Base-by-base conservation (phyloP, 2,888 invertebrate species). In the Torymus aiolomorphi region DNA sequence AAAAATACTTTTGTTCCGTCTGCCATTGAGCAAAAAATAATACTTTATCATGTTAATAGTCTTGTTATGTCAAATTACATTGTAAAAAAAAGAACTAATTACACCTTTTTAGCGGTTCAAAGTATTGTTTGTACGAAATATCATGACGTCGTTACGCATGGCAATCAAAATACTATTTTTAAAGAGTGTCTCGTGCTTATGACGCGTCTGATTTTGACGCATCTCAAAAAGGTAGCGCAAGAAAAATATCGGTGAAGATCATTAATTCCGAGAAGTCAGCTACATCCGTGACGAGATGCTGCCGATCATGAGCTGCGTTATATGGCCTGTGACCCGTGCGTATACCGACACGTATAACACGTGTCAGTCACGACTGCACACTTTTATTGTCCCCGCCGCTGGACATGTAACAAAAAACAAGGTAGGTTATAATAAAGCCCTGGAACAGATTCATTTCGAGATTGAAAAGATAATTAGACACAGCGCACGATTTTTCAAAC, bases 301-400 rank as follows among this genome's bases (percentile, higher is more conserved):
- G 85, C 83, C 84, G 82, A 84, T 84, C 85, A 86, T 86, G 85
- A 85, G 85, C 86, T 83, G 75, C 80, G 84, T 84, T 85, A 83
- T 31, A 31, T 84, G 80, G 82, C 84, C 83, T 84, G 82, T 84
- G 84, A 86, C 84, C 86, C 83, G 84, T 83, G 24, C 54, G 42
- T 13, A 20, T 54, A 67, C 16, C 51, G 20, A 56, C 31, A 75
- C 31, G 81, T 80, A 80, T 80, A 83, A 83, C 81, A 83, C 80
- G 80, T 84, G 83, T 82, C 82, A 70, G 78, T 81, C 81, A 80
- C 82, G 79, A 82, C 78, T 82, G 82, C 82, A 83, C 78, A 82
- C 76, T 67, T 57, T 74, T 49, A 74, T 74, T 69, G 51, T 66
- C 49, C 72, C 54, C 14, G 12, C 49, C 42, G 49, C 16, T 67